phyloP scores from a whole-genome alignment of 2,888 invertebrate species.

The Lampropteryx suffumata region DNA sequence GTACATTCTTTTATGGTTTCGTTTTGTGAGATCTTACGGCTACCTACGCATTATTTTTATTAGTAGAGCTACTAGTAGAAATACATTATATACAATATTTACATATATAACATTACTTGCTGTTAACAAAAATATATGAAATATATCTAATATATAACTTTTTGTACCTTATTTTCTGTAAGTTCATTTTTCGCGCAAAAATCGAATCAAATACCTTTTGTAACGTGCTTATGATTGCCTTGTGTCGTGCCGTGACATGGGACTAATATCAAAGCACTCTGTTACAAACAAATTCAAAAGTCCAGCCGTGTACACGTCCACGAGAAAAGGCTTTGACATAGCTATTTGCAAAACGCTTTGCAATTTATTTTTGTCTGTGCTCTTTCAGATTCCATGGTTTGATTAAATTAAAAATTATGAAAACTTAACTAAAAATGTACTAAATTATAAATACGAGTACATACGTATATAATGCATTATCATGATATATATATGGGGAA shows the following conservation, averaged over 20 bases:
- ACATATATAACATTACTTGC: too few relatives aligned
- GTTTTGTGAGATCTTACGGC: too few relatives aligned
- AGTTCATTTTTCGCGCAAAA: conserved; percentile 10
- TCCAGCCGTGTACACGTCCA: conserved; percentile 43
- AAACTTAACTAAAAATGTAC: too few relatives aligned
- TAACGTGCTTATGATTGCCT: conserved; percentile 51
- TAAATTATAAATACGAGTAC: neutral
- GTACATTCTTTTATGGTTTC: neutral
- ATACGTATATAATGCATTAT: neutral
- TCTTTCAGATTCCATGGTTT: neutral
- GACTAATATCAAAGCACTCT: conserved; percentile 61
- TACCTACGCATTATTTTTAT: too few relatives aligned
- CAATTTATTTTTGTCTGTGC: neutral
- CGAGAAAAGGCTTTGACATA: conserved; percentile 42
- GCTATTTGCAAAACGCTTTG: conserved; percentile 20
- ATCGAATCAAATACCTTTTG: conserved; percentile 37
- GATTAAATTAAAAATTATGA: conserved; percentile 13
- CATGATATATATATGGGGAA: too few relatives aligned
- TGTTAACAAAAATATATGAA: too few relatives aligned
- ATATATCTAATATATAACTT: too few relatives aligned
- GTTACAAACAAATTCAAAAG: conserved; percentile 56
- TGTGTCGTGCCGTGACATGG: conserved; percentile 52
- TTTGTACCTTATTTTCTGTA: neutral
- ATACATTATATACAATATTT: too few relatives aligned
- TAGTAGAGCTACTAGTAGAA: too few relatives aligned